These are phyloP conservation scores for Corythornis madagascariensis DNA, from an alignment of 2,113 vertebrate genomes.

Conservation along the genomic window DNA sequence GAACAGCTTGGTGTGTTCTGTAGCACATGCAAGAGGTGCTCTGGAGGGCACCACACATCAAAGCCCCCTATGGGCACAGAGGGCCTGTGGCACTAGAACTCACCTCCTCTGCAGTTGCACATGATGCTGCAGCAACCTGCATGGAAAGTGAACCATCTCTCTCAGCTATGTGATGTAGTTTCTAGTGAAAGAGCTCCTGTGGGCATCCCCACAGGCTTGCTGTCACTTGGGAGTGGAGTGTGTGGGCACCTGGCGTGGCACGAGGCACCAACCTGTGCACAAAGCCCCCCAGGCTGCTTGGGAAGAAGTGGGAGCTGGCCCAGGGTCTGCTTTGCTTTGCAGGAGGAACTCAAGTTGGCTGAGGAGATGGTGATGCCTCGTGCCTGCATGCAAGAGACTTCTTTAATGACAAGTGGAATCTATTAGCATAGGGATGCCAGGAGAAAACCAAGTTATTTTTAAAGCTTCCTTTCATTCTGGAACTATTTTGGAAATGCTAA, in stretches of 20 bases:
- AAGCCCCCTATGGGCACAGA: not conserved
- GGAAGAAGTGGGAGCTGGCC: not conserved
- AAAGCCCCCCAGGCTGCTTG: not conserved
- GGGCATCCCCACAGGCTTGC: not conserved
- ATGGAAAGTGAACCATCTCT: not conserved
- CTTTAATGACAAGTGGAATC: slow-evolving; percentile 1
- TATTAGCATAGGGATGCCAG: slow-evolving; percentile 28
- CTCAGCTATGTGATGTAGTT: not conserved
- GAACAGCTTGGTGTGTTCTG: not conserved
- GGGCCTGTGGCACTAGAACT: not conserved
- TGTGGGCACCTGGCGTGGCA: not conserved
- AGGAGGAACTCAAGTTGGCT: not conserved
- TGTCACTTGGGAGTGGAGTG: not conserved
- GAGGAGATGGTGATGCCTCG: not conserved
- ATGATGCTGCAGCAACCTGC: not conserved
- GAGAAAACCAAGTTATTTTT: slow-evolving; percentile 41
- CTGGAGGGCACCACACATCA: not conserved
- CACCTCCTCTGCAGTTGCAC: not conserved
- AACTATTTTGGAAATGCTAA: slow-evolving; percentile 64
- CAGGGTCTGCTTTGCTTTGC: not conserved
- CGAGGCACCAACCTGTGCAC: not conserved
- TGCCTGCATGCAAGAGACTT: not conserved
- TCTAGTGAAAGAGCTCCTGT: not conserved
- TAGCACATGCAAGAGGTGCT: not conserved
- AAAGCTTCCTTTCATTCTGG: slow-evolving; percentile 40